Evolutionary conservation across 2,113 vertebrate genomes (phyloP).

Genomic region (Lophura nycthemera): DNA sequence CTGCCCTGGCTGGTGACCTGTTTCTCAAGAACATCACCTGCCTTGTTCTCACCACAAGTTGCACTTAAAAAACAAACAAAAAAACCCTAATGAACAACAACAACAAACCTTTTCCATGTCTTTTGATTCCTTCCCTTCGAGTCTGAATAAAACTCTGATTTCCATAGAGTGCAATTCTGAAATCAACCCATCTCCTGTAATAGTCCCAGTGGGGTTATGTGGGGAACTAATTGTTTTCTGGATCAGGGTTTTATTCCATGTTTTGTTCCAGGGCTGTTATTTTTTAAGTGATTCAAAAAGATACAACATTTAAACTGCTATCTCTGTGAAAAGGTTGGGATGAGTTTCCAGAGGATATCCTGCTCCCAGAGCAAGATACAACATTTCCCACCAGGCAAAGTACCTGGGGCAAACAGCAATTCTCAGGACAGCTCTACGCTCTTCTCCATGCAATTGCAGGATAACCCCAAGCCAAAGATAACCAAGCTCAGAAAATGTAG

Average conservation of each 20-base stretch:
- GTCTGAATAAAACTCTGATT: slow-evolving; percentile 28
- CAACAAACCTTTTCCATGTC: background rate
- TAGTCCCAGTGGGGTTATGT: slow-evolving; percentile 8
- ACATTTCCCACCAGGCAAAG: background rate
- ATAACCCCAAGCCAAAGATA: background rate
- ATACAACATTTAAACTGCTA: background rate
- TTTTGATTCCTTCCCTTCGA: slow-evolving; percentile 10
- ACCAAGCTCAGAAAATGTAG: background rate
- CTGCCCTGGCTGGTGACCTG: too few relatives aligned
- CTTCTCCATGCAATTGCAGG: background rate
- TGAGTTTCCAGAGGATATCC: background rate
- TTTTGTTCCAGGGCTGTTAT: background rate
- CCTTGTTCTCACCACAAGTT: background rate
- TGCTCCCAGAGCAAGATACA: background rate
- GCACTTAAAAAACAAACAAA: background rate
- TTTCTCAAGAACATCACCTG: background rate
- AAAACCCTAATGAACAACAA: background rate
- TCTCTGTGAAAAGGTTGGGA: background rate
- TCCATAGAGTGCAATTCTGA: slow-evolving; percentile 31
- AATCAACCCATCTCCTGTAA: slow-evolving; percentile 47
- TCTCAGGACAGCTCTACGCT: background rate
- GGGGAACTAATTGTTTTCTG: slow-evolving; percentile 42
- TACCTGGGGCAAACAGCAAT: background rate
- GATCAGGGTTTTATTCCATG: background rate
- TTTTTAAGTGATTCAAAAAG: background rate